These are phyloP conservation scores for Centruroides sculpturatus DNA, from an alignment of 1,140 invertebrate species.

Conservation along the genomic window DNA sequence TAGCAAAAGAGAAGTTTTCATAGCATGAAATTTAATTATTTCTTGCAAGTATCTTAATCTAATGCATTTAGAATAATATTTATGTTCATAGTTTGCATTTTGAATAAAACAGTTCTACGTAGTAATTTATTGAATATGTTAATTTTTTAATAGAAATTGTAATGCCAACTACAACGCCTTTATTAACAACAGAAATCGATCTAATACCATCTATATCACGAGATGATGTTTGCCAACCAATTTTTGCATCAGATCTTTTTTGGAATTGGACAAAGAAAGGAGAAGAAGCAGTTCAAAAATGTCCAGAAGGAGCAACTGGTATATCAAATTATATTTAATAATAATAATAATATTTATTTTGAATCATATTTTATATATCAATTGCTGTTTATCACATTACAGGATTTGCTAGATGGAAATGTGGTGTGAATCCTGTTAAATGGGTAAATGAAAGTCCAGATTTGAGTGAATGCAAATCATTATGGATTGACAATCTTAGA, in stretches of 20 bases:
- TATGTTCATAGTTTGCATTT: too few relatives aligned
- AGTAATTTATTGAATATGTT: too few relatives aligned
- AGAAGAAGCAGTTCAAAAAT: slow-evolving; percentile 60
- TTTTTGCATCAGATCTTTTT: slow-evolving; percentile 54
- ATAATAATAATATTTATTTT: not conserved
- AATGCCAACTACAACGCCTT: too few relatives aligned
- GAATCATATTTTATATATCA: not conserved
- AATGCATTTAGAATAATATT: too few relatives aligned
- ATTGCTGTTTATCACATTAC: not conserved
- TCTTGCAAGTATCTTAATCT: too few relatives aligned
- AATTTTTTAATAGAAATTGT: too few relatives aligned
- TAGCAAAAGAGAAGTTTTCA: too few relatives aligned
- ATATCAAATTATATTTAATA: not conserved
- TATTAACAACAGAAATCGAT: too few relatives aligned
- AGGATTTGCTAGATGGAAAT: slow-evolving; percentile 27
- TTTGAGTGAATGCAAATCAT: slow-evolving; percentile 75
- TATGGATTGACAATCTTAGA: slow-evolving; percentile 64
- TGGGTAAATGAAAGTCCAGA: slow-evolving; percentile 69
- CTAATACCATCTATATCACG: too few relatives aligned
- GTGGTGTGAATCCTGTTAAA: slow-evolving; percentile 26
- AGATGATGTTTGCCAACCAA: slow-evolving; percentile 42
- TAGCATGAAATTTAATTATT: too few relatives aligned
- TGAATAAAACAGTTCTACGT: too few relatives aligned
- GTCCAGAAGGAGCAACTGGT: slow-evolving; percentile 67
- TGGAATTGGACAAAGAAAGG: slow-evolving; percentile 78